A percentile compares a stretch with the other conserved stretches of the same genome.
Conservation (phyloP, 2,888 invertebrate genomes). For the Athripsodes cinereus region DNA sequence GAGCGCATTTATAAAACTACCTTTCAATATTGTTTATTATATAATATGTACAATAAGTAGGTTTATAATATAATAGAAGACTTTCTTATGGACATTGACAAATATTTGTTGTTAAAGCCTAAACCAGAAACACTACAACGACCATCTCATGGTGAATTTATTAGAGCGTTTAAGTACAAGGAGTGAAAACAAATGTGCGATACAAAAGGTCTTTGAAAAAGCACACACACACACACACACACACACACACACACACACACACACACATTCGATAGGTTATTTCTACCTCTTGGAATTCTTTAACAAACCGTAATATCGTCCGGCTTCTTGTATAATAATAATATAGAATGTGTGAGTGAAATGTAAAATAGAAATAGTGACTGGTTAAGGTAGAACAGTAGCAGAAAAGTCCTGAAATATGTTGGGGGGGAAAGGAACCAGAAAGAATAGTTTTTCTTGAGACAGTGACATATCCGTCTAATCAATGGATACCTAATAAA, state of each 20-base stretch:
- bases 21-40: too few species aligned
- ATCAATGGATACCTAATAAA: conserved; percentile 3
- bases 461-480: conserved; percentile 1
- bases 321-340: neutral
- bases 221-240: neutral
- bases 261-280: neutral
- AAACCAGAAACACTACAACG: neutral
- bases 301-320: neutral
- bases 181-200: neutral
- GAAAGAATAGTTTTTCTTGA: neutral
- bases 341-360: neutral
- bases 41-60: too few species aligned
- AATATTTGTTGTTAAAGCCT: neutral
- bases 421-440: neutral
- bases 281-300: neutral
- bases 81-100: neutral
- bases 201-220: neutral
- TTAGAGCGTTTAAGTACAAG: neutral
- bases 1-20: too few species aligned
- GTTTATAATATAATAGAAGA: too few species aligned
- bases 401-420: neutral
- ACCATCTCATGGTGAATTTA: neutral
- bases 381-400: neutral
- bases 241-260: neutral
- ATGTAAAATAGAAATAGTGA: neutral